Conservation (phyloP, 2,888 invertebrate species). For the Poecilus cupreus region DNA sequence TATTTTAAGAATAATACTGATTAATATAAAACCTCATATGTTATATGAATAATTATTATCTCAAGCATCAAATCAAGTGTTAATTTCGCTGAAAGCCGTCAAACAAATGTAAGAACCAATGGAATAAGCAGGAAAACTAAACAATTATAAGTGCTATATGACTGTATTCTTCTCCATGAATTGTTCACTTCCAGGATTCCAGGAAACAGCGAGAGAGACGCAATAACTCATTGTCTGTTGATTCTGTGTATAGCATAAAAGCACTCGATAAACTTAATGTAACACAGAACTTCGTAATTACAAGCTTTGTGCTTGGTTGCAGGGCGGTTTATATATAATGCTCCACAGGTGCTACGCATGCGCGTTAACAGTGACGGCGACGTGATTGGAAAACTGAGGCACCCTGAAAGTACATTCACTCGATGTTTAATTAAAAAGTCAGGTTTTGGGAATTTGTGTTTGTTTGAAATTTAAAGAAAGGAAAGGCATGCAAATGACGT, state of each 20-base stretch:
- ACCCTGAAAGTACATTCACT: too few species aligned
- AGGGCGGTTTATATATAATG: not conserved
- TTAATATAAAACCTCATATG: too few species aligned
- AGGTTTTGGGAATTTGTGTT: too few species aligned
- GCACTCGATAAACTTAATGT: slow-evolving; percentile 50
- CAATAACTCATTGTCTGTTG: slow-evolving; percentile 32
- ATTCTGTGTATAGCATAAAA: slow-evolving; percentile 34
- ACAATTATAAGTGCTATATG: not conserved
- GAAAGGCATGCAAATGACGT: too few species aligned
- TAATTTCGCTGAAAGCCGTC: too few species aligned
- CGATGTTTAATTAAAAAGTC: too few species aligned
- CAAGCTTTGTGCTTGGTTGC: slow-evolving; percentile 23
- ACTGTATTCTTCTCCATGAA: not conserved
- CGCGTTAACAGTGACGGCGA: not conserved
- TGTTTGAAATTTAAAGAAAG: too few species aligned
- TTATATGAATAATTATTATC: too few species aligned
- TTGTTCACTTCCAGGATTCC: not conserved
- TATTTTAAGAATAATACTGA: too few species aligned
- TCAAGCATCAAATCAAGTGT: too few species aligned
- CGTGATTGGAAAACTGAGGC: not conserved
- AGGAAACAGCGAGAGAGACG: not conserved
- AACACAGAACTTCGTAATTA: slow-evolving; percentile 47
- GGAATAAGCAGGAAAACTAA: not conserved
- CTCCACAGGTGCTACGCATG: slow-evolving; percentile 43
- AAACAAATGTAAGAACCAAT: too few species aligned